Conservation (phyloP, 2,113 vertebrate genomes). For the Monopterus albus region DNA sequence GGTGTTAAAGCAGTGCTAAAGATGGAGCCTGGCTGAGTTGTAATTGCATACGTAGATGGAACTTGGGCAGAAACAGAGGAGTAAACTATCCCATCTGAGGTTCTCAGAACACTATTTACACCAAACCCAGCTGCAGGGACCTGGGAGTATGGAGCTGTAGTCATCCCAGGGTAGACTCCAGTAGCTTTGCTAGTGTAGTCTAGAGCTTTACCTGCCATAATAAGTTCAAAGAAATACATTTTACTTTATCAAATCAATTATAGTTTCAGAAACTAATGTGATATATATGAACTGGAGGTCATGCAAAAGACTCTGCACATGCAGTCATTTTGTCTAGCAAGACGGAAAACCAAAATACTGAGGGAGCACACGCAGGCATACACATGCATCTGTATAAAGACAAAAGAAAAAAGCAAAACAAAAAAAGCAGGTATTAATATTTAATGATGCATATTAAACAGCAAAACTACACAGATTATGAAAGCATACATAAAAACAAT, state of each 20-base stretch:
- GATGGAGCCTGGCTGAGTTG: conserved; percentile 96
- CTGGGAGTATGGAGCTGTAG: conserved; percentile 88
- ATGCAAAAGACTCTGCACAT: conserved; percentile 86
- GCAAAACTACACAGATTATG: too few species aligned
- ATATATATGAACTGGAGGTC: conserved; percentile 68
- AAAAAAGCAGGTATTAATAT: conserved; percentile 75
- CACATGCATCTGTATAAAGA: conserved; percentile 91
- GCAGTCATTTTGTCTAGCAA: conserved; percentile 88
- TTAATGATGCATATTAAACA: conserved; percentile 25
- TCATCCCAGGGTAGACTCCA: conserved; percentile 85
- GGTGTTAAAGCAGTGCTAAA: conserved; percentile 88
- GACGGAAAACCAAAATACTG: conserved; percentile 89
- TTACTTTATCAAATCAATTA: conserved; percentile 79
- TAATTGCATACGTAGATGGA: conserved; percentile 94
- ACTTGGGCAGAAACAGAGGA: conserved; percentile 91
- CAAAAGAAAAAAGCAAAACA: conserved; percentile 71
- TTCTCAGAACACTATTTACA: conserved; percentile 89
- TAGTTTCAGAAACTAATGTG: conserved; percentile 41
- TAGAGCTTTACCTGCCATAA: conserved; percentile 97
- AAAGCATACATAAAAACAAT: neutral
- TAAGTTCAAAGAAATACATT: conserved; percentile 88
- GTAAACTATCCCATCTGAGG: conserved; percentile 94
- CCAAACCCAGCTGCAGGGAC: conserved; percentile 85
- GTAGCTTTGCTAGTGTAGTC: conserved; percentile 96
- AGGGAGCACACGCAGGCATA: conserved; percentile 94